phyloP scores from a whole-genome alignment of 2,113 vertebrate species.

The Podilymbus podiceps region DNA sequence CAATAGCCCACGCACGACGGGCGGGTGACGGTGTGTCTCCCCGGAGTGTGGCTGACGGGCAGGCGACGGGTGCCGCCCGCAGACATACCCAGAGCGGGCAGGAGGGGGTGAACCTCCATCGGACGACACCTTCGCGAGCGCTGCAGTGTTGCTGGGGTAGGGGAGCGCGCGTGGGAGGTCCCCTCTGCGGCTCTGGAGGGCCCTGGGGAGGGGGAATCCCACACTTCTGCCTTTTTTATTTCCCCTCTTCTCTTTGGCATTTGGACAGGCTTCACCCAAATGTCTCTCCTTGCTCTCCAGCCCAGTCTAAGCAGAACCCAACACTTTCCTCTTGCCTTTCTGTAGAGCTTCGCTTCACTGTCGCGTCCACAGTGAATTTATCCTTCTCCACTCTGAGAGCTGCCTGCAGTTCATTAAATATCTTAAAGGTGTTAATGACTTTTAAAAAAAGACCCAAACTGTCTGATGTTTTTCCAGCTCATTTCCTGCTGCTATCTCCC shows the following conservation, averaged over 20 bases:
- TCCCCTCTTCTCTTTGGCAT: not conserved
- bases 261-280: not conserved
- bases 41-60: rapidly evolving
- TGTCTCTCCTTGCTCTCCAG: not conserved
- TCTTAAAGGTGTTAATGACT: conserved; percentile 50
- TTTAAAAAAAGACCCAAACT: conserved; percentile 39
- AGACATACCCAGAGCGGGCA: too few relatives aligned
- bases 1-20: not conserved
- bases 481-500: conserved; percentile 46
- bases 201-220: not conserved
- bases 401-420: conserved; percentile 38
- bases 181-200: not conserved
- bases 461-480: conserved; percentile 54
- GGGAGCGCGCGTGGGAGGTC: not conserved
- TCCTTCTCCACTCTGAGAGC: not conserved
- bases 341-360: not conserved
- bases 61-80: not conserved
- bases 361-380: not conserved
- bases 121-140: not conserved
- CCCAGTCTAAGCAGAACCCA: not conserved
- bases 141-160: not conserved
- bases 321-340: not conserved
- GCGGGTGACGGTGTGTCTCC: not conserved
- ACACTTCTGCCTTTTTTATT: not conserved
- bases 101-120: not conserved